Base-by-base conservation (phyloP, 2,888 invertebrate species). In the Eucriotettix oculatus region DNA sequence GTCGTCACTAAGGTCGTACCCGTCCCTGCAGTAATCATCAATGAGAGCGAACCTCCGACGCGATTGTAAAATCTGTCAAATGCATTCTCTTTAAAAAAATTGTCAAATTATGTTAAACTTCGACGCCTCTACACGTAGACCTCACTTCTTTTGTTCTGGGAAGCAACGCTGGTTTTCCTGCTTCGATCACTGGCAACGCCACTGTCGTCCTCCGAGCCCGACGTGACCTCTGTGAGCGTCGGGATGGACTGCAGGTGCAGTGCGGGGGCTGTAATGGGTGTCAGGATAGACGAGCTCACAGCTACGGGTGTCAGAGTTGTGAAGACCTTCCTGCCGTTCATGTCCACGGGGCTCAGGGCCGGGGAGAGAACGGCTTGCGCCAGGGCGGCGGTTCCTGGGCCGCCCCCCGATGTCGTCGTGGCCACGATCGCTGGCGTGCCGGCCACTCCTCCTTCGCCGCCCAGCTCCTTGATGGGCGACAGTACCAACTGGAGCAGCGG, bases 391-490 rank as follows among this genome's bases (percentile, higher is more conserved):
- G 89, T 86, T 11, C 85, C 82, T n/a, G 48, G 48, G 48, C 14
- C 12, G n/a, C 14, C 14, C 29, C 29, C 29, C 29, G 29, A 29
- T 7, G 48, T 41, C 16, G 52, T n/a, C n/a, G 48, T 48, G 52
- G 52, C 62, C 63, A 10, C 66, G 62, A 43, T 61, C 66, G 12
- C 65, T 62, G n/a, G 66, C 66, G 29, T 65, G 63, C 16, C 68
- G 1, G 48, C 48, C 48, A 48, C 48, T 14, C 48, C 85, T 1
- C 86, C 86, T 48, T 80, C 82, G 64, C 86, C 84, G 67, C 90
- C 91, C 66, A 87, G 76, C 74, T 91, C 91, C 71, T 89, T 88
- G 63, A 91, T 91, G 1, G 90, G 90, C 1, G 89, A 88, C 16
- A 91, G 75, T 52, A 87, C 82, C 42, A 90, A 87, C 68, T 88